phyloP scores from a whole-genome alignment of 2,888 invertebrate genomes.

The Tinea semifulvella region DNA sequence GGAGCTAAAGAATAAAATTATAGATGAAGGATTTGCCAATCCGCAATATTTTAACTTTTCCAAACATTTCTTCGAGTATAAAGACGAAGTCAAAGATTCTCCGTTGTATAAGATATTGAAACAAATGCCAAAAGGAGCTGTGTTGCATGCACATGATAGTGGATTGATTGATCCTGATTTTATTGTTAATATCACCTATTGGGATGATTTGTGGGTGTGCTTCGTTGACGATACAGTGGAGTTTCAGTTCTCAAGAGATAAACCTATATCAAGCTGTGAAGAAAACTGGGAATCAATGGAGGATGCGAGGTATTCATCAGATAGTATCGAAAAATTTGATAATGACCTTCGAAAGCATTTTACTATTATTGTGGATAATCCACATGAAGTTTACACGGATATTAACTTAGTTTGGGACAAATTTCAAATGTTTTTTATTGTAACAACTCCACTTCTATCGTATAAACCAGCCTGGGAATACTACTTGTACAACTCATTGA shows the following conservation, averaged over 20 bases:
- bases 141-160: slow-evolving; percentile 75
- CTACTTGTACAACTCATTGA: slow-evolving; percentile 71
- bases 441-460: slow-evolving; percentile 57
- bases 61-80: slow-evolving; percentile 72
- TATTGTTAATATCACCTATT: slow-evolving; percentile 69
- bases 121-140: slow-evolving; percentile 78
- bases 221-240: slow-evolving; percentile 30
- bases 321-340: slow-evolving; percentile 61
- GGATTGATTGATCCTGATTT: slow-evolving; percentile 69
- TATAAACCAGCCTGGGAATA: slow-evolving; percentile 73
- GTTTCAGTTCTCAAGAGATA: slow-evolving; percentile 36
- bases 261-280: slow-evolving; percentile 29
- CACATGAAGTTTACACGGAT: slow-evolving; percentile 50
- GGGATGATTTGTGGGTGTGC: slow-evolving; percentile 67
- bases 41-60: slow-evolving; percentile 68
- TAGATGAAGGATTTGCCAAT: slow-evolving; percentile 49
- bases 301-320: slow-evolving; percentile 52
- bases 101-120: slow-evolving; percentile 71
- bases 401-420: slow-evolving; percentile 68
- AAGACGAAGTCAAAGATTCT: slow-evolving; percentile 65
- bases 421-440: slow-evolving; percentile 65
- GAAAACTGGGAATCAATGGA: slow-evolving; percentile 57
- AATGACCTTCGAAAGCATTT: slow-evolving; percentile 56
- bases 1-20: slow-evolving; percentile 59
- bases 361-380: slow-evolving; percentile 62